These are phyloP conservation scores for Apis cerana DNA, from an alignment of 1,140 invertebrate genomes.

Conservation along the genomic window DNA sequence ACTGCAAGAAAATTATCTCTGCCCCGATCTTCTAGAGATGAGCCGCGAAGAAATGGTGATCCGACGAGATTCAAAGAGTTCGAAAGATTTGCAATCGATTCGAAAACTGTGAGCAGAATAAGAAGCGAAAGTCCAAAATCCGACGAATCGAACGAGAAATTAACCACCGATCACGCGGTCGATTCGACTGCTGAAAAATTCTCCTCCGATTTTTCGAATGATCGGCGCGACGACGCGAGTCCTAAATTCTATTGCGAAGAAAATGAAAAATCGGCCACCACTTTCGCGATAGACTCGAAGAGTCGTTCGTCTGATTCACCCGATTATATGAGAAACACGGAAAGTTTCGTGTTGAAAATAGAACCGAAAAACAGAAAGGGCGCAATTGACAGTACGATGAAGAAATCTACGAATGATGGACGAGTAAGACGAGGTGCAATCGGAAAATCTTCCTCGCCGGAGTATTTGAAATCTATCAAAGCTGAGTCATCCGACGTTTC, in stretches of 20 bases:
- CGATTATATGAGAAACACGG: not conserved
- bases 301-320: not conserved
- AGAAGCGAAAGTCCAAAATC: not conserved
- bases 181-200: not conserved
- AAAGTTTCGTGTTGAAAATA: not conserved
- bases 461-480: not conserved
- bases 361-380: not conserved
- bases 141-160: not conserved
- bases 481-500: not conserved
- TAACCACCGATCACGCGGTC: not conserved
- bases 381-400: not conserved
- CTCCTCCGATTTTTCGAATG: not conserved
- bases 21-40: not conserved
- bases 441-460: not conserved
- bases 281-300: not conserved
- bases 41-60: not conserved
- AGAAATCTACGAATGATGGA: not conserved
- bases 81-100: not conserved
- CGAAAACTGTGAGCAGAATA: not conserved
- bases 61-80: not conserved
- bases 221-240: not conserved
- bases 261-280: not conserved
- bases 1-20: not conserved
- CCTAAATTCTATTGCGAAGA: slow-evolving; percentile 11
- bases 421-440: not conserved